Evolutionary conservation across 1,140 invertebrate genomes (phyloP).

Genomic region (Palaemon carinicauda): DNA sequence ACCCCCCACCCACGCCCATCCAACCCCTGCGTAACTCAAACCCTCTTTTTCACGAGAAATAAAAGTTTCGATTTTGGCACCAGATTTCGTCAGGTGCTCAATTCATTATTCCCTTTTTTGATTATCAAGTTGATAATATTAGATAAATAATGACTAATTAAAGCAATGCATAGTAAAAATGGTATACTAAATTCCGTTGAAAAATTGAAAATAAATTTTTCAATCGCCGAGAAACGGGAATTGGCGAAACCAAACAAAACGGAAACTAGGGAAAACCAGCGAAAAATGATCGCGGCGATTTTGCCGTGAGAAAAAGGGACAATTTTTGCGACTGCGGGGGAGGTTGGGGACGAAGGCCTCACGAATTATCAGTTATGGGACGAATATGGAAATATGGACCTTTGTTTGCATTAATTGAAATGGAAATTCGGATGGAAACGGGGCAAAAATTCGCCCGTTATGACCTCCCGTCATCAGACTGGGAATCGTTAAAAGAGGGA

Average conservation of each 20-base stretch:
- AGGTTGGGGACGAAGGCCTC: background rate
- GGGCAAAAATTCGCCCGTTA: background rate
- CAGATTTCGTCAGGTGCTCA: no score
- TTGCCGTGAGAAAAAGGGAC: background rate
- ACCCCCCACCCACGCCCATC: no score
- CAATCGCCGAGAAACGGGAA: background rate
- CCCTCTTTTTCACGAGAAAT: no score
- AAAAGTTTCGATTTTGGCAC: no score
- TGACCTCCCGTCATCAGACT: background rate
- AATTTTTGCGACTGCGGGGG: conserved; percentile 7
- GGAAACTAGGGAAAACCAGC: background rate
- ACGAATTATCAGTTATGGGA: background rate
- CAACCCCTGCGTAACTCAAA: no score
- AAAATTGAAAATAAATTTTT: no score
- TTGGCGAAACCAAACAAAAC: background rate
- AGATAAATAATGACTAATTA: no score
- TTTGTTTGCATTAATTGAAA: conserved; percentile 9
- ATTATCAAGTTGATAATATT: no score
- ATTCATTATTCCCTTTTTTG: no score
- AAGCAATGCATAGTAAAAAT: no score
- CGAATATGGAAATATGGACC: background rate
- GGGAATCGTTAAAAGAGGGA: background rate
- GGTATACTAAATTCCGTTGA: no score
- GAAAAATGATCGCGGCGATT: background rate
- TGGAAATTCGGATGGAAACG: conserved; percentile 2